Evolutionary conservation across 2,888 invertebrate species (phyloP).

Genomic region (Chrysina gloriosa): DNA sequence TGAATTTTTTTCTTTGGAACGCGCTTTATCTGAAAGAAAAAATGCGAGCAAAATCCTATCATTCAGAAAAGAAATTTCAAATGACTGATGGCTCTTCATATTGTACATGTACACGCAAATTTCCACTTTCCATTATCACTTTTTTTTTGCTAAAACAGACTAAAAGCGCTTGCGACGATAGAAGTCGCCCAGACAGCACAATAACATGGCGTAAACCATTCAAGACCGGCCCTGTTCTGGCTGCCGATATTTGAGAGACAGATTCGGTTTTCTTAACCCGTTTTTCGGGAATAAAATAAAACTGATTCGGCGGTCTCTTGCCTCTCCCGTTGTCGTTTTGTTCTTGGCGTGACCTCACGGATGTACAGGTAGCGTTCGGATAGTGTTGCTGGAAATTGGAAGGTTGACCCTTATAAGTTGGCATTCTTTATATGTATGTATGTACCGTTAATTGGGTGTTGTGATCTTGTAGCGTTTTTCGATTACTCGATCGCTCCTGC

Average conservation of each 20-base stretch:
- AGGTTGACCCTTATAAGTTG: slow-evolving; percentile 47
- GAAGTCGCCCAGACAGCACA: too few species aligned
- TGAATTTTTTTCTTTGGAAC: too few species aligned
- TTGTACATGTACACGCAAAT: not conserved
- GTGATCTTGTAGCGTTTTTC: slow-evolving; percentile 55
- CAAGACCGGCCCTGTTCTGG: slow-evolving; percentile 12
- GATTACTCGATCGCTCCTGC: slow-evolving; percentile 48
- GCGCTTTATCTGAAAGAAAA: too few species aligned
- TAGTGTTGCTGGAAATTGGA: slow-evolving; percentile 40
- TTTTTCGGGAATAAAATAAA: slow-evolving; percentile 59
- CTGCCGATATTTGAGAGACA: slow-evolving; percentile 41
- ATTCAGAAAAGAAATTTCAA: too few species aligned
- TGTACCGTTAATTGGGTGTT: slow-evolving; percentile 59
- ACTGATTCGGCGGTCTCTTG: slow-evolving; percentile 51
- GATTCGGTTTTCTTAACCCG: slow-evolving; percentile 53
- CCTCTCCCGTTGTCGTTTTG: slow-evolving; percentile 20
- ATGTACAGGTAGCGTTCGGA: slow-evolving; percentile 29
- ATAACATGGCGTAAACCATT: too few species aligned
- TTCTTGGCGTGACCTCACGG: slow-evolving; percentile 18
- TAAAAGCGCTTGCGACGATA: too few species aligned
- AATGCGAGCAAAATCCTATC: too few species aligned
- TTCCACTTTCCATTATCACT: too few species aligned
- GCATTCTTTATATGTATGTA: slow-evolving; percentile 46
- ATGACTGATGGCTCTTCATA: too few species aligned
- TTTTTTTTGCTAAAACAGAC: too few species aligned